These are phyloP conservation scores for Drosophila flavopinicola DNA, from an alignment of 2,888 invertebrate species.

Conservation along the genomic window DNA sequence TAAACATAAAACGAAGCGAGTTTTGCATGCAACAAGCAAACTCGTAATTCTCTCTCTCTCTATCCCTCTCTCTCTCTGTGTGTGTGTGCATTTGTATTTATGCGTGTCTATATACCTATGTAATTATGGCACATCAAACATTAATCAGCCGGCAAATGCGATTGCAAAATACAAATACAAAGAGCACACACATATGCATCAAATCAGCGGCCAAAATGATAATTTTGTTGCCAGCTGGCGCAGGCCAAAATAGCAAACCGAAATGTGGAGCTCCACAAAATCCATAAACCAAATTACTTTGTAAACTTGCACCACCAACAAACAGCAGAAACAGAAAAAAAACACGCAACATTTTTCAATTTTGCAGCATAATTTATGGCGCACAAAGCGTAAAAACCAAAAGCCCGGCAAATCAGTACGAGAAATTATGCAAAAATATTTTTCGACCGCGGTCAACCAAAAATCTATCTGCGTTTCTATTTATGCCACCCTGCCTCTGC, in stretches of 20 bases:
- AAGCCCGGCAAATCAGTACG: constrained; percentile 66
- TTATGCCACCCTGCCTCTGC: background rate
- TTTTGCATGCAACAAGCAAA: constrained; percentile 58
- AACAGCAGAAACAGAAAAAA: no score
- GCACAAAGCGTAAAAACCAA: constrained; percentile 74
- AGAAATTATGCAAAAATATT: constrained; percentile 79
- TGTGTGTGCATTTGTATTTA: background rate
- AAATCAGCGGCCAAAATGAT: constrained; percentile 63
- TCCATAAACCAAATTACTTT: constrained; percentile 74
- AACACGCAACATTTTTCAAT: no score
- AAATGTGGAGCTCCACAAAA: constrained; percentile 32
- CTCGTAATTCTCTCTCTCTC: background rate
- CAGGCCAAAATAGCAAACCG: constrained; percentile 29
- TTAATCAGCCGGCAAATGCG: constrained; percentile 73
- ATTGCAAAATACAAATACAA: constrained; percentile 33
- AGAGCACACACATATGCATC: constrained; percentile 21
- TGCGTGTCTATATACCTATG: constrained; percentile 49
- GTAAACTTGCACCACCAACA: constrained; percentile 13
- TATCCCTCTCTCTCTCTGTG: constrained; percentile 11
- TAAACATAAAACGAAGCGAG: constrained; percentile 66
- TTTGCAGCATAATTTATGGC: constrained; percentile 76
- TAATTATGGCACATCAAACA: constrained; percentile 76
- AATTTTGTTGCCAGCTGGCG: constrained; percentile 58
- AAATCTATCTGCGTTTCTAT: constrained; percentile 45
- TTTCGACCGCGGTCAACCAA: constrained; percentile 53